These are phyloP conservation scores for Drosophila paranaensis DNA, from an alignment of 2,888 invertebrate genomes.

Conservation along the genomic window DNA sequence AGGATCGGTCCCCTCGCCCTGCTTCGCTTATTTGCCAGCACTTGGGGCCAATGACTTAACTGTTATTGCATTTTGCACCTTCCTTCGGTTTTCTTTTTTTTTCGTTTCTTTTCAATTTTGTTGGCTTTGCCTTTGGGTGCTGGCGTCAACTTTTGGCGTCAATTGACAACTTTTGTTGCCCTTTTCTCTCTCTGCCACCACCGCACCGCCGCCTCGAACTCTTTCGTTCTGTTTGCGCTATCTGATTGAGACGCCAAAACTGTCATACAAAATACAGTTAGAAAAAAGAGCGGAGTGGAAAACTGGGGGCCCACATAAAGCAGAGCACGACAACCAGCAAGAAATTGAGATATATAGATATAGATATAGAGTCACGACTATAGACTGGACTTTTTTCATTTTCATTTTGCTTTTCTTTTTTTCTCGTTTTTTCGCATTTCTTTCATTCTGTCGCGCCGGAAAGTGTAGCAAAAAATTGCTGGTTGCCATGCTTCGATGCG, in stretches of 20 bases:
- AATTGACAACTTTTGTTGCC: constrained; percentile 77
- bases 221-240: constrained; percentile 52
- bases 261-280: constrained; percentile 35
- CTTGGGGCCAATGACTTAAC: constrained; percentile 75
- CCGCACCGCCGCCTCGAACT: neutral
- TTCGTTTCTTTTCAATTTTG: constrained; percentile 32
- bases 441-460: constrained; percentile 35
- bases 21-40: constrained; percentile 47
- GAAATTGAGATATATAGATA: constrained; percentile 56
- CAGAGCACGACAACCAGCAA: constrained; percentile 55
- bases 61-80: constrained; percentile 79
- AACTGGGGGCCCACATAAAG: constrained; percentile 49
- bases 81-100: constrained; percentile 26
- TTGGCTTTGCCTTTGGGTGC: constrained; percentile 43
- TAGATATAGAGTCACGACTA: constrained; percentile 45
- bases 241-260: constrained; percentile 75
- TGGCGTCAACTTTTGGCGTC: constrained; percentile 79
- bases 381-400: constrained; percentile 13
- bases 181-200: constrained; percentile 8
- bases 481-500: constrained; percentile 37
- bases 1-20: constrained; percentile 8
- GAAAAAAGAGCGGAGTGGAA: constrained; percentile 6
- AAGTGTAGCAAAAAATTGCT: constrained; percentile 23
- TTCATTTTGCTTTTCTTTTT: neutral
- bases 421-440: neutral